These are phyloP conservation scores for Heliconius hermathena DNA, from an alignment of 1,140 invertebrate genomes.

Conservation along the genomic window DNA sequence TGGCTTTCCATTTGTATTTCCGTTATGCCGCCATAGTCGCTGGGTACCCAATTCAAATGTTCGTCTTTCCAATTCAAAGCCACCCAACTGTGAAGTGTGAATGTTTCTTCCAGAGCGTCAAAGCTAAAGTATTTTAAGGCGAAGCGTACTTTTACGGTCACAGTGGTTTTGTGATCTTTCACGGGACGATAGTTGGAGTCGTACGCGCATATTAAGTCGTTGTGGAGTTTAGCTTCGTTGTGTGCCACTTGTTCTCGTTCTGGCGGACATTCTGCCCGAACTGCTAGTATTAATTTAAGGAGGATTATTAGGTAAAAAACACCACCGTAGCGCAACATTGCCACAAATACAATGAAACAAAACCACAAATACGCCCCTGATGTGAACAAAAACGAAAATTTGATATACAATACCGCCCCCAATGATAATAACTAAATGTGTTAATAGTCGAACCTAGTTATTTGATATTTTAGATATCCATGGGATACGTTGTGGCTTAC, in stretches of 20 bases:
- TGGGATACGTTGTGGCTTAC: not conserved
- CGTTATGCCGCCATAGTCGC: conserved; percentile 62
- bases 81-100: conserved; percentile 72
- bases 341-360: conserved; percentile 25
- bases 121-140: conserved; percentile 71
- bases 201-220: conserved; percentile 60
- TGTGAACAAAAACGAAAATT: conserved; percentile 35
- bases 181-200: conserved; percentile 63
- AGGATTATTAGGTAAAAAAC: conserved; percentile 17
- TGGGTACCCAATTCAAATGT: conserved; percentile 64
- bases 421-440: conserved; percentile 9
- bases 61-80: conserved; percentile 70
- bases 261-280: conserved; percentile 38
- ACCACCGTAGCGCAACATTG: conserved; percentile 40
- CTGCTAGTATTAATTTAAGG: conserved; percentile 2
- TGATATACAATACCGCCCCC: conserved; percentile 47
- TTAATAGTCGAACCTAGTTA: not conserved
- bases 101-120: conserved; percentile 66
- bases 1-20: conserved; percentile 69
- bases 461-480: not conserved
- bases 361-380: conserved; percentile 7
- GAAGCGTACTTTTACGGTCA: conserved; percentile 65
- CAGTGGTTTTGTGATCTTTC: conserved; percentile 57
- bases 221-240: conserved; percentile 63
- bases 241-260: conserved; percentile 46